Evolutionary conservation across 1,140 invertebrate genomes (phyloP), one percentile per base, ranked within the genome.

Genomic region (Micrasema minimum): DNA sequence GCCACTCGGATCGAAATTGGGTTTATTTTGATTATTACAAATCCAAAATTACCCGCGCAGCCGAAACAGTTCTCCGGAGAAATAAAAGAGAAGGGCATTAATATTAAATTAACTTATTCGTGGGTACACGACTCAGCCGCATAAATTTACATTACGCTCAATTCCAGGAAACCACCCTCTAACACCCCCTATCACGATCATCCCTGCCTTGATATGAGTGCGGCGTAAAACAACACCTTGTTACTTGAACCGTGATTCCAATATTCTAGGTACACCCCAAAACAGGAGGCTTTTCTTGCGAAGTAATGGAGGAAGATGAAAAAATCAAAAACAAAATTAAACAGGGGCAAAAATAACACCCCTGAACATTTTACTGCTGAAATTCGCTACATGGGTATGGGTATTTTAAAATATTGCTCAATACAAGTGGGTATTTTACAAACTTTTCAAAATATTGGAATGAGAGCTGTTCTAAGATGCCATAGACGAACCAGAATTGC

Each of bases 81-180:
- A 61, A 59, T 43, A 55, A 69, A 69, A 61, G 66, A 67, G 23
- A 69, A 22, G 18, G 66, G 55, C 55, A 59, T 69, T 59, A 69
- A 69, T 69, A 69, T 59, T 69, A 61, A 59, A 69, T 69, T 69
- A 69, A 69, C 53, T 69, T 69, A 69, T 67, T 62, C 68, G 43
- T 10, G 72, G 55, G 35, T 38, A 61, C 72, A 62, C 51, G 64
- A 70, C 43, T 66, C 69, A 41, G 57, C 68, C 62, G 69, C 69
- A 74, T 74, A 74, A 74, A 74, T 74, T 74, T 71, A 67, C 71
- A 74, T 74, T 71, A 74, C 72, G 31, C 61, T 62, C 72, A 74
- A 74, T 74, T 74, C 55, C 65, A 16, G 43, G 35, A 45, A 55
- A 55, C 37, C 6, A 20, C 23, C 55, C 65, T 67, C 26, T 7